Base-by-base conservation (phyloP, 2,797 vertebrate species). In the Rhinella marina region DNA sequence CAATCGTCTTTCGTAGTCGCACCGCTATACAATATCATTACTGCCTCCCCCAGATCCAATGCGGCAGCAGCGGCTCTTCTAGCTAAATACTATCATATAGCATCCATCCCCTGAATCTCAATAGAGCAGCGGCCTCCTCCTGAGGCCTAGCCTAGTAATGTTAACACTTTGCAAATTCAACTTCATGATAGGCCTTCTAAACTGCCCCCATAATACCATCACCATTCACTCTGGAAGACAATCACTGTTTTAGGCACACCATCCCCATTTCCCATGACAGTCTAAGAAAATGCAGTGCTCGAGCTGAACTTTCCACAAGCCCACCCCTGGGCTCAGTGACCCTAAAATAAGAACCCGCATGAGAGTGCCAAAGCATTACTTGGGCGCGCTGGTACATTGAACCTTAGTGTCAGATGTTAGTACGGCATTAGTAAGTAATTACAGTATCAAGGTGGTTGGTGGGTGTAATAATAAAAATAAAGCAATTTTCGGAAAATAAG, bases 271-370 rank as follows among this genome's bases (percentile, higher is more conserved):
- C 88, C 86, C 88, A 89, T 82, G 84, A 78, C 80, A 81, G 84
- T 76, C 84, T 89, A 57, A 78, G 80, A 70, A 89, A 89, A 86
- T 52, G 80, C 73, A 78, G 27, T 14, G 75, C 80, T 72, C 41
- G 48, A 62, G 78, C 72, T 89, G 88, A 89, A 89, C 80, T 83
- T 84, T 86, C 56, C 75, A 54, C 62, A 61, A 81, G 73, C 86
- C 81, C 88, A 79, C 88, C 81, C 41, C 88, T 89, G 88, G 85
- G 88, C 88, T 86, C 88, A 89, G 75, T 86, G 85, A 89, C 85
- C 88, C 88, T 68, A 70, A 89, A 86, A 87, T 89, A 89, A 89
- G 70, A 86, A 84, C 88, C 88, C 29, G 85, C 88, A 86, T 89
- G 88, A 80, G 32, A 86, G 79, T 76, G 87, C 70, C 57, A 80